Evolutionary conservation across 92 coral and sea anemone genomes (phyloP), one percentile per base, ranked within the genome.

Genomic region (Parazoanthus atlanticus): DNA sequence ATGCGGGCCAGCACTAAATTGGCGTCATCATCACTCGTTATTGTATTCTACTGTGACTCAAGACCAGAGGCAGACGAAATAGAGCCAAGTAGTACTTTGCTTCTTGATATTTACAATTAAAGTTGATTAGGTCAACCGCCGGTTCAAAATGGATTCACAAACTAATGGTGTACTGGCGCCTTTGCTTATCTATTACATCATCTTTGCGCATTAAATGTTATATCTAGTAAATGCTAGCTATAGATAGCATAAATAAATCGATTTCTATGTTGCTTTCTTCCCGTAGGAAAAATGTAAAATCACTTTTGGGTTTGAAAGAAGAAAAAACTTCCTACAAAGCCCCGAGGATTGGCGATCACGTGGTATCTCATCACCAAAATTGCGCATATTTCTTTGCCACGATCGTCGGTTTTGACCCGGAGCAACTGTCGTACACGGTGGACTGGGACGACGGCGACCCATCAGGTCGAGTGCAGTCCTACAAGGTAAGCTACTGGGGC

Each of bases 401-500:
- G 28, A 86, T 96, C 78, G 98, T 84, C 69, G 85, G 93, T 11
- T 96, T 96, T 74, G 92, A 95, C 85, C 90, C 87, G 23, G 92
- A 90, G 86, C 90, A 92, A 29, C 85, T 96, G 84, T 89, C 92
- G 23, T 96, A 96, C 79, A 96, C 98, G 4, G 99, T 96, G 89
- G 93, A 95, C 92, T 96, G 99, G 99, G 99, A 96, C 91, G 98
- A 96, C 17, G 92, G 93, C 0, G 99, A 96, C 76, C 95, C 99
- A 2, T 84, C 96, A 17, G 99, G 96, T 25, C 88, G 94, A 67
- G 93, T 90, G 3, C 94, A 93, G 82, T 92, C 93, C 6, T 96
- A 96, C 84, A 96, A 95, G 94, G 98, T 95, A 70, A 33, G 82
- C 2, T 7, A 28, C 28, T 16, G 6, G 25, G 29, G 15, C 28